Conservation (phyloP, 2,888 invertebrate species). For the Nephrotoma guestfalica region DNA sequence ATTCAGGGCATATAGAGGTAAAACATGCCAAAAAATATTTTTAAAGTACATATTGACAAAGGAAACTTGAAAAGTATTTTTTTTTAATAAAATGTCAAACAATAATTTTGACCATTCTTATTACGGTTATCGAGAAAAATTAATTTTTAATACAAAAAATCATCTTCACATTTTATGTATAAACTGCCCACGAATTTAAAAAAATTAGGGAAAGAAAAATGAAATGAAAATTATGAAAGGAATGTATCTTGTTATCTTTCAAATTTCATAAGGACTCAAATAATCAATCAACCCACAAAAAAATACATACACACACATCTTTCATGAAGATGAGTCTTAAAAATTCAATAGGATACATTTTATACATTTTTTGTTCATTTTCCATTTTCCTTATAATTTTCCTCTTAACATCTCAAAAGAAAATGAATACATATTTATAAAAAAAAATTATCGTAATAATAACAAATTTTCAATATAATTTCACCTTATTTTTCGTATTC, state of each 20-base stretch:
- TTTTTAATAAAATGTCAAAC: background rate
- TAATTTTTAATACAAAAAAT: background rate
- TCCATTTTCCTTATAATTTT: background rate
- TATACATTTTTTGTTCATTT: background rate
- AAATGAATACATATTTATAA: background rate
- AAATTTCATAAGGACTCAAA: background rate
- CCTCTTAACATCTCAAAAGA: background rate
- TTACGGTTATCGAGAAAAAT: background rate
- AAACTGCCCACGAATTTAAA: background rate
- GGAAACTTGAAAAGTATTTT: background rate
- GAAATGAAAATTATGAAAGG: background rate
- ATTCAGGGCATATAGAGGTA: background rate
- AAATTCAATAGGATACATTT: background rate
- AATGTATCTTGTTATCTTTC: background rate
- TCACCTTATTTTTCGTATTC: background rate
- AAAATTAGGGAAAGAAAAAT: background rate
- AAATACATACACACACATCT: background rate
- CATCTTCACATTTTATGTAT: background rate
- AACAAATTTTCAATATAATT: background rate
- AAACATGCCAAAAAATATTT: background rate
- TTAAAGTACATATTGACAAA: background rate
- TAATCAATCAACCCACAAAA: background rate
- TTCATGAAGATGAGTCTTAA: background rate
- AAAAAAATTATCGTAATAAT: background rate
- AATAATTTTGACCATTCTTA: background rate